Evolutionary conservation across 2,113 vertebrate genomes (phyloP).

Genomic region (Peromyscus leucopus): DNA sequence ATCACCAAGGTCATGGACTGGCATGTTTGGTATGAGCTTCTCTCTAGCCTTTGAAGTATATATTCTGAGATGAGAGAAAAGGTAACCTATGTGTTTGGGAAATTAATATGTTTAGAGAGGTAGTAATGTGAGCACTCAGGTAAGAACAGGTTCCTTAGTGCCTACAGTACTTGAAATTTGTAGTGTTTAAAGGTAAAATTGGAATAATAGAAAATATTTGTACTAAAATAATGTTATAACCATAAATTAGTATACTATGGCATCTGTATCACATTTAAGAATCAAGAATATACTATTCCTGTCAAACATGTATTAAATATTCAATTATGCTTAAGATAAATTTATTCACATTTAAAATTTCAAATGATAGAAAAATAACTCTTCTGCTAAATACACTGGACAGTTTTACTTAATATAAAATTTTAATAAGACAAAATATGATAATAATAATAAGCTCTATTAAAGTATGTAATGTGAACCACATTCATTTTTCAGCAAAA

Average conservation of each 20-base stretch:
- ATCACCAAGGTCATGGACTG: not conserved
- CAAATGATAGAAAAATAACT: conserved; percentile 3
- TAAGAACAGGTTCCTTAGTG: not conserved
- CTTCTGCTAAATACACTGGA: not conserved
- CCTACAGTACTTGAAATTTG: not conserved
- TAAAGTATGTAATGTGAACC: rapidly evolving
- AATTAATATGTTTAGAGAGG: not conserved
- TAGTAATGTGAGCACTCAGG: not conserved
- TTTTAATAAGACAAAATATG: not conserved
- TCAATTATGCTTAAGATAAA: not conserved
- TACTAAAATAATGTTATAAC: not conserved
- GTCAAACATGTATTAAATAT: not conserved
- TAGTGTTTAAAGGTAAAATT: not conserved
- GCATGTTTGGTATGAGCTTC: not conserved
- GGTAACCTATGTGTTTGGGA: not conserved
- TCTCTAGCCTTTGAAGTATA: not conserved
- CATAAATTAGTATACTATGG: not conserved
- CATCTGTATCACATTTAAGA: not conserved
- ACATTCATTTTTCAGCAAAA: not conserved
- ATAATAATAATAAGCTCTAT: not conserved
- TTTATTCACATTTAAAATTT: not conserved
- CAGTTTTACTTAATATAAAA: not conserved
- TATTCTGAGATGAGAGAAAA: not conserved
- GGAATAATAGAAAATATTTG: not conserved
- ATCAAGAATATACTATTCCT: not conserved